Base-by-base conservation (phyloP, 1,140 invertebrate genomes). In the Drosophila tristis region DNA sequence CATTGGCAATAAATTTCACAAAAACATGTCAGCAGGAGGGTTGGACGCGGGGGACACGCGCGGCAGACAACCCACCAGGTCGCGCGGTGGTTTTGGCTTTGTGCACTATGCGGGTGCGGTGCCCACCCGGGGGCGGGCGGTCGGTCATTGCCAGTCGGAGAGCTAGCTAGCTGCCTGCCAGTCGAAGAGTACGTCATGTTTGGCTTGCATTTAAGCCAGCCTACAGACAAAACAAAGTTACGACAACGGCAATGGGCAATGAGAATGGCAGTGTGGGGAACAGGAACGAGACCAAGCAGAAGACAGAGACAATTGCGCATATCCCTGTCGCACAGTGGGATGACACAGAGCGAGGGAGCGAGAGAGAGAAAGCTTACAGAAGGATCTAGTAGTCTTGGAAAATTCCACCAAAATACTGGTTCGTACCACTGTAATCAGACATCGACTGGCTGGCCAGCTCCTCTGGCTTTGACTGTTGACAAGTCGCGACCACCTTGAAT, bases 1-100 rank as follows among this genome's bases (percentile, higher is more conserved):
- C 87, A 90, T 90, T 77, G 81, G 87, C 81, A 72, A 90, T 90
- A 90, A 90, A 90, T 90, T 90, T 87, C 47, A 79, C 73, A 72
- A 65, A 85, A 90, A 90, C 86, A 90, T 85, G 85, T 84, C 73
- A 63, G 80, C 73, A 48, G 54, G 55, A 61, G 49, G 54, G 67
- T 57, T 66, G 39, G 42, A 39, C 8, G 43, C 49, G 16, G 13
- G 35, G 26, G 23, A 16, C 51, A 42, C 23, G 25, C 25, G 45
- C 23, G n/a, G 11, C 44, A 50, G 31, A 45, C 58, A 70, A 58
- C 64, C 67, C 65, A 70, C 64, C 55, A 39, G 63, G 63, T 76
- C 42, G 13, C 63, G 48, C 51, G 55, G 43, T 48, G 51, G 73
- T 9, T 61, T 51, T 55, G 56, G 35, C 55, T 75, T 63, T 76